Evolutionary conservation across 2,797 vertebrate genomes (phyloP).

Genomic region (Spheniscus humboldti): DNA sequence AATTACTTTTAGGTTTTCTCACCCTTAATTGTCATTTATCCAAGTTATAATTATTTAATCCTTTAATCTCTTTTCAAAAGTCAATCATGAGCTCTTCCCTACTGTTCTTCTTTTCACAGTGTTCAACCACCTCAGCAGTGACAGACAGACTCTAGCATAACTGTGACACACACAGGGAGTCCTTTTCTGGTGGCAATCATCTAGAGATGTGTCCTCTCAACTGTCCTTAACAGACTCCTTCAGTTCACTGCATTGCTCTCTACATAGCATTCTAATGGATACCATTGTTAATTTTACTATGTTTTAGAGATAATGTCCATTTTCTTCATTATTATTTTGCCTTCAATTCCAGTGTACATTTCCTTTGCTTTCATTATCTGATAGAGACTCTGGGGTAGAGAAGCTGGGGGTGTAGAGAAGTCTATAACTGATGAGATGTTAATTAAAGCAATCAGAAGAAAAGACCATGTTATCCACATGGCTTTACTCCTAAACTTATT

Average conservation of each 20-base stretch:
- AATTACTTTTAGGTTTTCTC: not conserved
- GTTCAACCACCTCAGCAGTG: not conserved
- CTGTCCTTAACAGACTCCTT: not conserved
- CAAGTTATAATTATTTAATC: slow-evolving; percentile 2
- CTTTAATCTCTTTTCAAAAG: slow-evolving; percentile 7
- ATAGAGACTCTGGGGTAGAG: not conserved
- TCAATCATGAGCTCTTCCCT: not conserved
- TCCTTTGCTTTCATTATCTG: not conserved
- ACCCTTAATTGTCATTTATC: slow-evolving; percentile 1
- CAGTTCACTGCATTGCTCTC: not conserved
- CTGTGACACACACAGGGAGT: not conserved
- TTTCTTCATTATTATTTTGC: not conserved
- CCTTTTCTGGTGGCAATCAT: not conserved
- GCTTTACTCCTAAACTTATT: not conserved
- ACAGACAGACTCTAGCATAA: not conserved
- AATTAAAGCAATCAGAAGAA: not conserved
- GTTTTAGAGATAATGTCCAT: not conserved
- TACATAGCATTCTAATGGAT: not conserved
- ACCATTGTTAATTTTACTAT: not conserved
- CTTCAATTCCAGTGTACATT: not conserved
- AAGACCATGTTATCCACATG: fast-evolving
- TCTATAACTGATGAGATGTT: not conserved
- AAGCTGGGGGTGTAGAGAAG: not conserved
- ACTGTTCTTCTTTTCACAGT: not conserved
- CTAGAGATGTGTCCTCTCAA: not conserved